Evolutionary conservation across 1,140 invertebrate species (phyloP).

Genomic region (Formica exsecta): DNA sequence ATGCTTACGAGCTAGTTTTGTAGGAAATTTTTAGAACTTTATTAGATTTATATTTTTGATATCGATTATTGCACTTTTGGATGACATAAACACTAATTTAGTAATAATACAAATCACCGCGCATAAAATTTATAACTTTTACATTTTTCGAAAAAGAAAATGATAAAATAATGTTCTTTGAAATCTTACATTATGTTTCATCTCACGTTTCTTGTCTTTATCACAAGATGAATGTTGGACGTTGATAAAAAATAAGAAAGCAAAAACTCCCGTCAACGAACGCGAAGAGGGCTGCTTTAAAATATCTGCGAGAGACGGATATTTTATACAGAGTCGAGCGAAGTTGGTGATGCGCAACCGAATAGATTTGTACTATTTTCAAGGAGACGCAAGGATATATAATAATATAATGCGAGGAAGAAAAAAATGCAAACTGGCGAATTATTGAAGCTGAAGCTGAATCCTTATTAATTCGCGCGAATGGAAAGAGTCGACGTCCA

Average conservation of each 20-base stretch:
- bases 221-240: background rate
- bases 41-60: background rate
- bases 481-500: conserved; percentile 26
- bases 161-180: background rate
- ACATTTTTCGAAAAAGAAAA: background rate
- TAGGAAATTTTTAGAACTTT: background rate
- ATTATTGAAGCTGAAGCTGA: conserved; percentile 44
- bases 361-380: conserved; percentile 45
- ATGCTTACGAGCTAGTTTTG: no score
- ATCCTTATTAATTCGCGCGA: conserved; percentile 46
- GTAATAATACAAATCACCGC: background rate
- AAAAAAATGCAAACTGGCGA: background rate
- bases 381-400: background rate
- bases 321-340: conserved; percentile 3
- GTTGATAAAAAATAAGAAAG: background rate
- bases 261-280: background rate
- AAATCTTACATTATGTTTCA: background rate
- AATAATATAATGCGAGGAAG: background rate
- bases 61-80: background rate
- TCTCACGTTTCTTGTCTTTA: background rate
- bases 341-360: conserved; percentile 9
- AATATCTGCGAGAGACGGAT: conserved; percentile 20
- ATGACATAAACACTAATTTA: no score
- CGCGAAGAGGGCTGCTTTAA: background rate
- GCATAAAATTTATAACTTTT: background rate